These are phyloP conservation scores for Proteles cristata DNA, from an alignment of 2,113 vertebrate species.

Conservation along the genomic window DNA sequence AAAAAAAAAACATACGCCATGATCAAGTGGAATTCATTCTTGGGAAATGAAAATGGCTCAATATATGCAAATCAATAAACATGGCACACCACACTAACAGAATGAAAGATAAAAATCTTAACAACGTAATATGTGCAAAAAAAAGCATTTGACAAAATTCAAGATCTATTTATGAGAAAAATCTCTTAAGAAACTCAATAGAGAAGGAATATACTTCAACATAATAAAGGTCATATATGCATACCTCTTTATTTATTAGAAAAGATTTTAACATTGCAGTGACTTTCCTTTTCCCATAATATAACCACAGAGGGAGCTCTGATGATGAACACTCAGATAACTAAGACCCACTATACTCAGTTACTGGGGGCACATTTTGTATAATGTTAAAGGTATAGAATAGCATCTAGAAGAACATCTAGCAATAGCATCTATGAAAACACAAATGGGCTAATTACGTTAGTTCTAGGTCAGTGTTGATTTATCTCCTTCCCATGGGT, in stretches of 20 bases:
- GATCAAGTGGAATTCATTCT: background rate
- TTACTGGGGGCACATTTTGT: background rate
- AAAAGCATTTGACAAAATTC: background rate
- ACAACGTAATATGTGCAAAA: background rate
- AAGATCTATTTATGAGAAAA: background rate
- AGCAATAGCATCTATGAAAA: background rate
- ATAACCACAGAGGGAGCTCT: background rate
- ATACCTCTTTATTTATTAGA: background rate
- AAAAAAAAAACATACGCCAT: background rate
- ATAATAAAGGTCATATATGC: background rate
- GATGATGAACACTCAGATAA: background rate
- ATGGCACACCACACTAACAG: background rate
- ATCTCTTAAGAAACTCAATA: background rate
- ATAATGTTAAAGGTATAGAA: background rate
- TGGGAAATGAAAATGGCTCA: background rate
- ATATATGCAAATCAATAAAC: background rate
- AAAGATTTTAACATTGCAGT: background rate
- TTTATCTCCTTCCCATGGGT: background rate
- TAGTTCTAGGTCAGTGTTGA: background rate
- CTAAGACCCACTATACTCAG: background rate
- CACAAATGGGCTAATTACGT: background rate
- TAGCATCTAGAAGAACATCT: background rate
- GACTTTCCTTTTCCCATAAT: slow-evolving; percentile 19
- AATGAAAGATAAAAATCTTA: background rate
- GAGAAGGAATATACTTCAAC: background rate